Base-by-base conservation (phyloP, 2,797 vertebrate species). In the Spondyliosoma cantharus region DNA sequence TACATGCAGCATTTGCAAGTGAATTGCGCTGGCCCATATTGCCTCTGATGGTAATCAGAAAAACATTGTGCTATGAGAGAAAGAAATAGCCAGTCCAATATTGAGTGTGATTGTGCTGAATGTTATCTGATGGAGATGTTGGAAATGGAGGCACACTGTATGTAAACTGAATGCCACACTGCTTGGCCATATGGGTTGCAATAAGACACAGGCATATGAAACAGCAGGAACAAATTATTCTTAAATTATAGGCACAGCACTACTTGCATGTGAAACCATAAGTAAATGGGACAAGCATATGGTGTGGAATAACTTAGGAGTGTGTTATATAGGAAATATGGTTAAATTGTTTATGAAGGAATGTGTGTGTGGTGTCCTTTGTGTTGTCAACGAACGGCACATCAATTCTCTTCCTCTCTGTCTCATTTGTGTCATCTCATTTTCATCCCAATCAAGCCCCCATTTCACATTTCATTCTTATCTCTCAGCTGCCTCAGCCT, bases 141-240 rank as follows among this genome's bases (percentile, higher is more conserved):
- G 87, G 76, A 87, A 90, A 90, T 86, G 45, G 85, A 91, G 80
- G 81, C 86, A 77, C 57, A 67, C 80, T 85, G 87, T 86, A 88
- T 91, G 84, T 90, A 89, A 88, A 91, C 82, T 80, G 83, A 91
- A 93, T 89, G 86, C 78, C 88, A 90, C 65, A 56, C 79, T 86
- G 87, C 72, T 84, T 42, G 84, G 88, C 87, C 91, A 93, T 93
- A 93, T 92, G 92, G 87, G 74, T 73, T 68, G 81, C 84, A 91
- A 89, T 90, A 90, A 90, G 85, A 92, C 64, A 76, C 80, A 78
- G 76, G 85, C 85, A 90, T 88, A 92, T 88, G 86, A 93, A 93
- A 90, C 91, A 91, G 92, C 91, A 87, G 90, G 90, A 90, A 85
- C 76, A 91, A 94, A 93, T 93, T 91, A 94, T 93, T 88, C 84